phyloP scores from a whole-genome alignment of 2,888 invertebrate species.

The Cistogaster globosa region DNA sequence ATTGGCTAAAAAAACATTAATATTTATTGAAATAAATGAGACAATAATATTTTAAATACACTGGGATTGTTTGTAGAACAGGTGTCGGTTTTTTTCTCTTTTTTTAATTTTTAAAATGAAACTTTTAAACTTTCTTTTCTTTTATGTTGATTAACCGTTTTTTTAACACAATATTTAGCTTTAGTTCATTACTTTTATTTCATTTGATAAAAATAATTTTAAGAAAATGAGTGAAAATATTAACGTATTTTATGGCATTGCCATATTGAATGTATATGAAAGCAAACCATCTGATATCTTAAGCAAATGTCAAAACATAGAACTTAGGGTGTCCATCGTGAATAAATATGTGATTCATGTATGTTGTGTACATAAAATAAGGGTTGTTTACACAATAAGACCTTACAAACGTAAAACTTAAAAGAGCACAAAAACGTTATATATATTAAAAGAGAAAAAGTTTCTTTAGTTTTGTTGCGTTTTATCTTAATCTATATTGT shows the following conservation, averaged over 20 bases:
- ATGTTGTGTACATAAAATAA: no score
- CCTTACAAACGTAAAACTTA: no score
- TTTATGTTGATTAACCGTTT: not conserved
- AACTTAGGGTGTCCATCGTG: not conserved
- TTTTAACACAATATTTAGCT: not conserved
- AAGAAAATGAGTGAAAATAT: conserved; percentile 31
- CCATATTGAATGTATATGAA: conserved; percentile 33
- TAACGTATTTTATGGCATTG: conserved; percentile 63
- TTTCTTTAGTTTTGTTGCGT: no score
- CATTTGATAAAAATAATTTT: conserved; percentile 8
- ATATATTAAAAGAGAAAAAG: no score
- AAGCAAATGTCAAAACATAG: not conserved
- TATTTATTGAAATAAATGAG: not conserved
- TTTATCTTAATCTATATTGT: no score
- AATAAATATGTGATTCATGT: not conserved
- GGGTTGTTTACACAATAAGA: no score
- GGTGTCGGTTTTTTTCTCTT: not conserved
- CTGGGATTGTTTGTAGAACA: not conserved
- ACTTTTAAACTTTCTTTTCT: not conserved
- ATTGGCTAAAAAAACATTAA: not conserved
- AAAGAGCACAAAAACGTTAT: no score
- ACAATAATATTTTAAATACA: not conserved
- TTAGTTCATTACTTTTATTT: conserved; percentile 8
- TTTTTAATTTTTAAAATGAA: not conserved
- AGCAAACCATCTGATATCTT: conserved; percentile 1